Evolutionary conservation across 2,797 vertebrate species (phyloP), one percentile per base, ranked within the genome.

Genomic region (Anolis apletophallus): DNA sequence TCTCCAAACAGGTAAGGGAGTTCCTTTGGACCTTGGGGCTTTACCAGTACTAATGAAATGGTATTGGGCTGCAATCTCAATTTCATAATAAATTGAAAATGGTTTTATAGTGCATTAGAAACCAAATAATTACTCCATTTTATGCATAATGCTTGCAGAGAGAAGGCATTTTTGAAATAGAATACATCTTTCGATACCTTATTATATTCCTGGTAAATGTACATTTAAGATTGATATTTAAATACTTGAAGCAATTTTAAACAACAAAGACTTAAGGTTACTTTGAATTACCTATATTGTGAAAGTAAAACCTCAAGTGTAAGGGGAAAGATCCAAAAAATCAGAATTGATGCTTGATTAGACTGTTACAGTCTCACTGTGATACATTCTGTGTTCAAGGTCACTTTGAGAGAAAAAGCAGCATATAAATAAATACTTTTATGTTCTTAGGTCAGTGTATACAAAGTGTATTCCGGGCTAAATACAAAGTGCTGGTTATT

Each of bases 1-100:
- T 98, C 71, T 98, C 97, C 87, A 97, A 97, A 91, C 96, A 98
- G 97, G 97, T 98, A 88, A 95, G 79, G 3, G 1, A 67, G 46
- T 57, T 86, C 19, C 14, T 86, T 76, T 85, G 76, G 36, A 71
- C 50, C 80, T 61, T 29, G 61, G 55, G 12, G 2, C 29, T 89
- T 88, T 7, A 55, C 54, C 1, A 0, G 0, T 26, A 2, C 64
- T 80, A 69, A 80, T 86, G 46, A 84, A 87, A 81, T 23, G 5
- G 1, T 52, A 40, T 0, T 1, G 11, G 55, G 83, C 83, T 73
- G 32, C 3, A 0, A 1, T 52, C 1, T 69, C 34, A 59, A 26
- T 82, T 76, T 54, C 50, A n/a, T 61, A 80, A 14, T 23, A 0
- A 79, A 72, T 8, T 13, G 6, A 72, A 29, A 72, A 80, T 85